Evolutionary conservation across 1,140 invertebrate genomes (phyloP).

Genomic region (Panonychus citri): DNA sequence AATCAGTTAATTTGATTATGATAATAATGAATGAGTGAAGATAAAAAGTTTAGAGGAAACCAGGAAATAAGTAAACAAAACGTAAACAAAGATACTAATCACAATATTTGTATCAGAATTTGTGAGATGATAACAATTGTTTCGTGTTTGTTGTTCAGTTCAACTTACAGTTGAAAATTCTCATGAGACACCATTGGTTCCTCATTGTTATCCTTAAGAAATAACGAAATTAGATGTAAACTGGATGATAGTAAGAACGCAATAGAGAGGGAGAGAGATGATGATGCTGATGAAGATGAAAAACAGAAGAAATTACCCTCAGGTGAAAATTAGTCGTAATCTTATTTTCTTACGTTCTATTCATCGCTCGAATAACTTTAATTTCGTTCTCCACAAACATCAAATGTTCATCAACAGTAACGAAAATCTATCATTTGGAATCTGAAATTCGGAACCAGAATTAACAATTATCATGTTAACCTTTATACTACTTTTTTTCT

Average conservation of each 20-base stretch:
- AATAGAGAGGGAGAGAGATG: not conserved
- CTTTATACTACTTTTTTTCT: too few species aligned
- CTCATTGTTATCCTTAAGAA: too few species aligned
- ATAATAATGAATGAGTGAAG: too few species aligned
- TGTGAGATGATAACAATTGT: too few species aligned
- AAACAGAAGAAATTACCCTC: not conserved
- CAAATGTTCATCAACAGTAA: too few species aligned
- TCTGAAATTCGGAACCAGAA: not conserved
- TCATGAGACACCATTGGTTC: too few species aligned
- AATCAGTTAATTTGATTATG: too few species aligned
- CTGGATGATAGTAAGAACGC: not conserved
- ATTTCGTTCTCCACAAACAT: not conserved
- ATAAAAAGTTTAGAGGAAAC: too few species aligned
- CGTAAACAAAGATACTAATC: not conserved
- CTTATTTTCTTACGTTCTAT: not conserved
- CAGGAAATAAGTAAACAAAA: not conserved
- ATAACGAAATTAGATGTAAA: not conserved
- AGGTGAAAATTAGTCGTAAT: not conserved
- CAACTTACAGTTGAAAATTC: too few species aligned
- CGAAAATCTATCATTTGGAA: not conserved
- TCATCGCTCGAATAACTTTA: not conserved
- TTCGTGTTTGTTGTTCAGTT: too few species aligned
- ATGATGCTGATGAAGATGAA: not conserved
- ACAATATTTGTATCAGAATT: too few species aligned
- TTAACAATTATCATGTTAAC: not conserved